phyloP scores from a whole-genome alignment of 2,888 invertebrate genomes.

The Protophormia terraenovae region DNA sequence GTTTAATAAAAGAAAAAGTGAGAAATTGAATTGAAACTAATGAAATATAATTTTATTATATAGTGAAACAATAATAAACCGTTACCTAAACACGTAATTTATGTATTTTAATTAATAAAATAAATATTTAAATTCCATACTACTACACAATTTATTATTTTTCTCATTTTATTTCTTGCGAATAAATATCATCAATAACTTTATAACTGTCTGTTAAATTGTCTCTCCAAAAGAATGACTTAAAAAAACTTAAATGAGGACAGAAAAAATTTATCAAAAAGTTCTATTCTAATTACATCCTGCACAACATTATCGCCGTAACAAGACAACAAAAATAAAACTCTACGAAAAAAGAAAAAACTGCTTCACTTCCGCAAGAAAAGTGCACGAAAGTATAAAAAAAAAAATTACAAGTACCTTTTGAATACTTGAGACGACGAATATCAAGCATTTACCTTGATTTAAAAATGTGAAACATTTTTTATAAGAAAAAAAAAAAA shows the following conservation, averaged over 20 bases:
- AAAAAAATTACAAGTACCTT: constrained; percentile 10
- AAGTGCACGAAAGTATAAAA: neutral
- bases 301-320: constrained; percentile 60
- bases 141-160: constrained; percentile 29
- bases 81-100: too few relatives aligned
- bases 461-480: constrained; percentile 40
- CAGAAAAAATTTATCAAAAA: constrained; percentile 64
- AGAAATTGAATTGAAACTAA: too few relatives aligned
- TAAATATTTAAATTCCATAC: neutral
- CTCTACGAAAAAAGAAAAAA: constrained; percentile 5
- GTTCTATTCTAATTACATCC: constrained; percentile 69
- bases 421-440: constrained; percentile 54
- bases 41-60: too few relatives aligned
- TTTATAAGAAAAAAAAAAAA: constrained; percentile 16
- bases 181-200: constrained; percentile 38
- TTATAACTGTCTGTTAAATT: neutral
- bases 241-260: neutral
- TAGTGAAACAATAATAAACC: too few relatives aligned
- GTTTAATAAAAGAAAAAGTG: too few relatives aligned
- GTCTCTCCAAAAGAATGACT: neutral
- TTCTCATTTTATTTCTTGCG: neutral
- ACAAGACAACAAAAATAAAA: constrained; percentile 22
- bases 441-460: constrained; percentile 56
- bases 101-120: neutral
- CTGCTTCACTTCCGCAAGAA: constrained; percentile 2